Conservation (phyloP, 2,113 vertebrate genomes). For the Turdus rufiventris region DNA sequence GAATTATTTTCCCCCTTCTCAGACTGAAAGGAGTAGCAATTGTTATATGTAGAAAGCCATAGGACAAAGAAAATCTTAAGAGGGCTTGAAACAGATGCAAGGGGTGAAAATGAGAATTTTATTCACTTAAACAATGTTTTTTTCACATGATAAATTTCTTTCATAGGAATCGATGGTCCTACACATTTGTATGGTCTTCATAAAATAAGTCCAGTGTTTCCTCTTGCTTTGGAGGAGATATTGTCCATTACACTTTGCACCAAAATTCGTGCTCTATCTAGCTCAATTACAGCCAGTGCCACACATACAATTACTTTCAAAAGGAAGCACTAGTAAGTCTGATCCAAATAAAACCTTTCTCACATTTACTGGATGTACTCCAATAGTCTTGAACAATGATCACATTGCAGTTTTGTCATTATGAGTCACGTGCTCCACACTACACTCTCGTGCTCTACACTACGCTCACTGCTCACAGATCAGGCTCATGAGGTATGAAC, state of each 20-base stretch:
- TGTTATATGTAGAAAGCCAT: neutral
- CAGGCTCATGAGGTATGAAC: neutral
- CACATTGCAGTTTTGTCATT: neutral
- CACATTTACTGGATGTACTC: neutral
- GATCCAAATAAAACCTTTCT: neutral
- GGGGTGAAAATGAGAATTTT: neutral
- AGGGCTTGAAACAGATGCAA: neutral
- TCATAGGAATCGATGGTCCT: neutral
- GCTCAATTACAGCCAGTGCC: neutral
- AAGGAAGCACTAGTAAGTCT: neutral
- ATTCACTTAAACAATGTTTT: neutral
- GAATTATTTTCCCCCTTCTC: neutral
- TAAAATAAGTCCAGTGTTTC: neutral
- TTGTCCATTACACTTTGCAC: neutral
- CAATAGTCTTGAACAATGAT: neutral
- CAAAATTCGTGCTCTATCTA: neutral
- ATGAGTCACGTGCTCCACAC: fast-evolving
- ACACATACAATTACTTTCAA: neutral
- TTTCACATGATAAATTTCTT: neutral
- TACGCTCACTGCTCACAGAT: neutral
- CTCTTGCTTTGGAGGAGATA: neutral
- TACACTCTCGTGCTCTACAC: fast-evolving
- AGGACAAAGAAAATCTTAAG: neutral
- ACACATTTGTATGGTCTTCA: neutral
- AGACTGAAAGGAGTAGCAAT: neutral